phyloP scores from a whole-genome alignment of 2,797 vertebrate genomes.

The Xiphorhynchus erythropygius region DNA sequence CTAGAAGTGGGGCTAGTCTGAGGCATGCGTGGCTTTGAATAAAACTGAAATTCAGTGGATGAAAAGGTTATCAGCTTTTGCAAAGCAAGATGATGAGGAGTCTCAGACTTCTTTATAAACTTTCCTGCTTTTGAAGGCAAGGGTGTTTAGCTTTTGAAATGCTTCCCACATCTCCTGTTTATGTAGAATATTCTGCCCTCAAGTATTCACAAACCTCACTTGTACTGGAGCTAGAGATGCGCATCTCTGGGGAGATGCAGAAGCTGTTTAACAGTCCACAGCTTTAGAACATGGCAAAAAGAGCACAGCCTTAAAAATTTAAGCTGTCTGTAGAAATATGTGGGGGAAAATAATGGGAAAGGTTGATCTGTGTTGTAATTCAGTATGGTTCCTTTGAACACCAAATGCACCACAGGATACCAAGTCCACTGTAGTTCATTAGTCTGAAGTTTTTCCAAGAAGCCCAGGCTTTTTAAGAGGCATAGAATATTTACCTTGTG shows the following conservation, averaged over 20 bases:
- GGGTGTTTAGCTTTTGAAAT: slow-evolving; percentile 7
- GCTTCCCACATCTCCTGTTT: neutral
- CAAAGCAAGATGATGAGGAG: neutral
- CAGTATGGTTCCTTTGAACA: neutral
- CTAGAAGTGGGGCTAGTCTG: neutral
- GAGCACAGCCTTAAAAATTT: neutral
- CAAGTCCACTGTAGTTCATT: neutral
- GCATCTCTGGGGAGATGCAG: neutral
- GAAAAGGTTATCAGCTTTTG: neutral
- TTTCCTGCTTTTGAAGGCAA: neutral
- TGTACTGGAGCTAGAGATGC: neutral
- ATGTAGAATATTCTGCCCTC: neutral
- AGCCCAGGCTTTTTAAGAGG: neutral
- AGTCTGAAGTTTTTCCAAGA: neutral
- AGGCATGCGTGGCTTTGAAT: neutral
- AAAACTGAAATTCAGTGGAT: neutral
- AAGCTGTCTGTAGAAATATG: neutral
- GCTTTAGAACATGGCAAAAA: neutral
- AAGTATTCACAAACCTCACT: neutral
- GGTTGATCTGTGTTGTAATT: neutral
- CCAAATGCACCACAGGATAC: neutral
- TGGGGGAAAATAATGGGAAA: neutral
- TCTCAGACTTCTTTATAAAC: neutral
- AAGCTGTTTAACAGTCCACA: neutral
- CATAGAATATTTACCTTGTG: neutral